A percentile compares a stretch with the other conserved stretches of the same genome.
Conservation (phyloP, 2,797 vertebrate species). For the Sebastolobus altivelis region DNA sequence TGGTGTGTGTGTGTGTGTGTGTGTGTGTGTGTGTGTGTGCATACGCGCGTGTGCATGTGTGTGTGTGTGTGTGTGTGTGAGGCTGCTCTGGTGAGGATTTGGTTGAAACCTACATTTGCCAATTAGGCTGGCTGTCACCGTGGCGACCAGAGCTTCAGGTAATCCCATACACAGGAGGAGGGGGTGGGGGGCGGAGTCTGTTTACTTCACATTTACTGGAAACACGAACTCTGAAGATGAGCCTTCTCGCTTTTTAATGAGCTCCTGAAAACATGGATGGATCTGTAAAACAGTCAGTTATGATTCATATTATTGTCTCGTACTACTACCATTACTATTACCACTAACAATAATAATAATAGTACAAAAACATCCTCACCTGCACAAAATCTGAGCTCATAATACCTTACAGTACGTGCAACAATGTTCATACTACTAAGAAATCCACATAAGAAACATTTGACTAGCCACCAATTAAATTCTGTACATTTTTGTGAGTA, state of each 20-base stretch:
- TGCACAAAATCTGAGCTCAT: background rate
- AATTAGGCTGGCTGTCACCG: conserved; percentile 75
- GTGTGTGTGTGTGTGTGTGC: conserved; percentile 15
- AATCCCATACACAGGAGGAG: conserved; percentile 58
- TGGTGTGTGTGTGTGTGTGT: conserved; percentile 43
- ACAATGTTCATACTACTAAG: background rate
- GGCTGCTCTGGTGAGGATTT: conserved; percentile 67
- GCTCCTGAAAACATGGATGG: background rate
- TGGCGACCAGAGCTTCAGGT: conserved; percentile 67
- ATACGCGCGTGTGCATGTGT: background rate
- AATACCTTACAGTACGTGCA: background rate
- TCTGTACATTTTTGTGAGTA: background rate
- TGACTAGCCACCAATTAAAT: background rate
- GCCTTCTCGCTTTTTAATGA: conserved; percentile 10
- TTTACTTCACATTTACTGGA: conserved; percentile 48
- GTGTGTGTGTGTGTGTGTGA: conserved; percentile 9
- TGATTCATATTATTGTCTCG: background rate
- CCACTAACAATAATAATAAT: background rate
- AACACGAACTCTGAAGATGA: conserved; percentile 40
- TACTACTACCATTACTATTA: background rate
- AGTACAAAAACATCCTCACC: background rate
- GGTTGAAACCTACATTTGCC: conserved; percentile 79
- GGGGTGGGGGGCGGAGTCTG: conserved; percentile 33
- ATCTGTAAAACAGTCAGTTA: background rate
- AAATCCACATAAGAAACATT: background rate